Percentiles rank a stretch among this genome's conserved stretches.
phyloP scores from a whole-genome alignment of 2,797 vertebrate species.

The Falco rusticolus region DNA sequence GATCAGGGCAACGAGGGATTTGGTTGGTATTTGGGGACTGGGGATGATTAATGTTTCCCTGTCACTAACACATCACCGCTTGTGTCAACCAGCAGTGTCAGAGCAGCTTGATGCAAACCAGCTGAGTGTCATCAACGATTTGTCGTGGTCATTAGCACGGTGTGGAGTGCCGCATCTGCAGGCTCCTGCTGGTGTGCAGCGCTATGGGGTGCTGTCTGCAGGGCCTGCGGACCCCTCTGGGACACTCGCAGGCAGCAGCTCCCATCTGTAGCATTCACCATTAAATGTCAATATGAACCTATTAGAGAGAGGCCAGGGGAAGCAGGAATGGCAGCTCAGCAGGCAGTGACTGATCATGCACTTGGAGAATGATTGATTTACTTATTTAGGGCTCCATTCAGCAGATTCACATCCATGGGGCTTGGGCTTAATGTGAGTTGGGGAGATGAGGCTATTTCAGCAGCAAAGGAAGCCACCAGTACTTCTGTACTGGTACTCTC shows the following conservation, averaged over 20 bases:
- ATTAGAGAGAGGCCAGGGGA: background rate
- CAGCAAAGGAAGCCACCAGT: background rate
- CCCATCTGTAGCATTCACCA: background rate
- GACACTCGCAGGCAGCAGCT: background rate
- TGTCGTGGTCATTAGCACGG: background rate
- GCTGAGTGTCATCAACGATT: background rate
- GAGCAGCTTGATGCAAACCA: background rate
- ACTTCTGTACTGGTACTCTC: background rate
- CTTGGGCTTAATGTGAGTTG: background rate
- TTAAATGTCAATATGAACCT: background rate
- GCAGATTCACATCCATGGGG: background rate
- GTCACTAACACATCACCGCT: background rate
- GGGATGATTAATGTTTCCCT: background rate
- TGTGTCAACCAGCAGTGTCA: background rate
- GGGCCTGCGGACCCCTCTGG: background rate
- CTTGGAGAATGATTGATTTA: slow-evolving; percentile 6
- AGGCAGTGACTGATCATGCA: fast-evolving
- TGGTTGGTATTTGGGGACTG: background rate
- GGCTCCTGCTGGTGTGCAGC: background rate
- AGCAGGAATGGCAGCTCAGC: background rate
- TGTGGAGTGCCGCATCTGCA: fast-evolving
- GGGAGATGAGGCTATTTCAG: background rate
- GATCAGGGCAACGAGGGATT: fast-evolving
- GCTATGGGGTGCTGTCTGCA: background rate
- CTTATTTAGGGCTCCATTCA: slow-evolving; percentile 18